Base-by-base conservation (phyloP, 1,140 invertebrate genomes). In the Pinna nobilis region DNA sequence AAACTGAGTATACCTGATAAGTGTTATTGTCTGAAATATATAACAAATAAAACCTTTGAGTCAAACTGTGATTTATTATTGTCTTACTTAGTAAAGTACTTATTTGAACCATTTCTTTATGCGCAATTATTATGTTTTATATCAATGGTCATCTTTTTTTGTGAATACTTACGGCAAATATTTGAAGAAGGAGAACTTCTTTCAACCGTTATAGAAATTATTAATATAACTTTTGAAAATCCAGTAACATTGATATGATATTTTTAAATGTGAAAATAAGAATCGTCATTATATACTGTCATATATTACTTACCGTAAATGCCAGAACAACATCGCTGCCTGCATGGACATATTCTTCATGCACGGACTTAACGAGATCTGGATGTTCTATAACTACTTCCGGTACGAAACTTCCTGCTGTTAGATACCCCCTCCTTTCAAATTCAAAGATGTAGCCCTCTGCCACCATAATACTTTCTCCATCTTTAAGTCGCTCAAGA, bases 381-480 rank as follows among this genome's bases (percentile, higher is more conserved):
- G 83, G 82, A 66, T 81, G 75, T 32, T 84, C 77, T 15, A 85
- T 60, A 2, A 85, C 80, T 20, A 85, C 80, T 78, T 85, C 83
- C 28, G 84, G 83, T 13, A 80, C 82, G 57, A 76, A 76, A 39
- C 57, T 67, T 23, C 84, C 84, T 11, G 82, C 69, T 68, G 76
- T 78, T 2, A 85, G 47, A 57, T 74, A 82, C 0, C 84, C 84
- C 25, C 82, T 47, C 55, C 80, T 47, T 53, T 83, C 80, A 32
- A 86, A 78, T 74, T 85, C 84, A 70, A 86, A 86, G 61, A 86
- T 41, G 59, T 85, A 86, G 11, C 83, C 83, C 59, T 86, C 84
- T 25, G 78, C 84, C 18, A 74, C 71, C 32, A 84, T 49, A 9
- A 84, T 32, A 20, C 35, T 70, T 33, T 84, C 80, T 2, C 78